phyloP scores from a whole-genome alignment of 1,140 invertebrate species.

The Venustaconcha ellipsiformis region DNA sequence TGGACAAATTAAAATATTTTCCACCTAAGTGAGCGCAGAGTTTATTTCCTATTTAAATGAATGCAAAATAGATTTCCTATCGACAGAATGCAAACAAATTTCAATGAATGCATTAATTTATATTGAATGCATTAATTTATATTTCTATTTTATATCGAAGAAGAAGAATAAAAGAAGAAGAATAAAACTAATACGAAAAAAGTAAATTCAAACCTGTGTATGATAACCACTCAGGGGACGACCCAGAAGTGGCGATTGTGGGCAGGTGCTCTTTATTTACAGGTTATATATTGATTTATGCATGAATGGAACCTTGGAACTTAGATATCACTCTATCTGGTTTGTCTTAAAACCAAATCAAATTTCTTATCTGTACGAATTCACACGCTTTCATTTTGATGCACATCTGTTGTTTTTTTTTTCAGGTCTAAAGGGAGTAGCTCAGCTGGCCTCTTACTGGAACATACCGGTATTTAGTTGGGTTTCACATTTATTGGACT shows the following conservation, averaged over 20 bases:
- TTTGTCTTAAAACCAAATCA: neutral
- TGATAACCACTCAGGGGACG: neutral
- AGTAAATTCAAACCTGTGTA: neutral
- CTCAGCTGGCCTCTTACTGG: conserved; percentile 59
- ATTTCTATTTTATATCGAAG: too few species aligned
- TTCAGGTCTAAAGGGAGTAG: conserved; percentile 59
- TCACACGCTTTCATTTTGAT: neutral
- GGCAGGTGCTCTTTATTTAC: neutral
- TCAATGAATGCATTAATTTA: too few species aligned
- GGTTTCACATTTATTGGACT: conserved; percentile 59
- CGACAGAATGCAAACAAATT: too few species aligned
- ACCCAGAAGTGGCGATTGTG: neutral
- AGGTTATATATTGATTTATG: neutral
- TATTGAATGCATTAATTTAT: too few species aligned
- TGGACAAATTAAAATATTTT: too few species aligned
- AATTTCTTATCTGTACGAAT: neutral
- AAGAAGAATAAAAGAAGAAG: too few species aligned
- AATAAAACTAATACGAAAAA: too few species aligned
- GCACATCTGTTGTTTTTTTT: neutral
- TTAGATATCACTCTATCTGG: neutral
- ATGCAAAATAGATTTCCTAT: too few species aligned
- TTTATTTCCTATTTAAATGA: too few species aligned
- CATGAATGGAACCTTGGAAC: neutral
- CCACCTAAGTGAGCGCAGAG: too few species aligned
- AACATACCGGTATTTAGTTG: conserved; percentile 63